A percentile compares a stretch with the other conserved stretches of the same genome.
Conservation (phyloP, 2,888 invertebrate genomes). For the Netelia virgata region DNA sequence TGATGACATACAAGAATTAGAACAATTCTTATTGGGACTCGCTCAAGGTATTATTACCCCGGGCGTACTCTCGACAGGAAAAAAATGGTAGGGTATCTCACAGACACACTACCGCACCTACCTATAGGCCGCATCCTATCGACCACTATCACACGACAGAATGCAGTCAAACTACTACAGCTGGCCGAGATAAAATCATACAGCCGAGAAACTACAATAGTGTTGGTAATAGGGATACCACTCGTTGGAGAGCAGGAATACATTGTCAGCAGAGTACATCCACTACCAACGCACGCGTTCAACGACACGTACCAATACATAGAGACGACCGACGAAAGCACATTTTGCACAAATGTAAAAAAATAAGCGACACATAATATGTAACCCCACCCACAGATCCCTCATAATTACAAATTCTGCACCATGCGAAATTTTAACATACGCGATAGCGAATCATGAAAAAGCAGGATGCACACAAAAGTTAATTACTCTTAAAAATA, state of each 20-base stretch:
- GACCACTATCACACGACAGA: not conserved
- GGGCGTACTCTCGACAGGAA: not conserved
- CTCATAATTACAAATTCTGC: not conserved
- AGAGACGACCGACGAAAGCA: not conserved
- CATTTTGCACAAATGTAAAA: slow-evolving; percentile 18
- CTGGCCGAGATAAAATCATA: slow-evolving; percentile 4
- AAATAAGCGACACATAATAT: not conserved
- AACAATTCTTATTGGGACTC: no score
- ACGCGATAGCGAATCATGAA: not conserved
- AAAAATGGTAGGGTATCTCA: not conserved
- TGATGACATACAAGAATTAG: slow-evolving; percentile 15
- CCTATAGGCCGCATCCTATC: not conserved
- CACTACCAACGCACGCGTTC: not conserved
- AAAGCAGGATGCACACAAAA: not conserved
- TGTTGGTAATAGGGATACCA: slow-evolving; percentile 7
- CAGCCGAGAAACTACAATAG: not conserved
- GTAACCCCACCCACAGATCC: not conserved
- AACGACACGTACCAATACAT: slow-evolving; percentile 3
- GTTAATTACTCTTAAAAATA: not conserved
- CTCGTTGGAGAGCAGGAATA: not conserved
- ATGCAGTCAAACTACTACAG: not conserved
- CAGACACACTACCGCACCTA: not conserved
- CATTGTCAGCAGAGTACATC: slow-evolving; percentile 9
- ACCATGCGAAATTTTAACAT: slow-evolving; percentile 6
- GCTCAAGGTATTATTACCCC: not conserved